Percentiles rank a stretch among this genome's conserved stretches.
phyloP scores from a whole-genome alignment of 2,888 invertebrate genomes.

The Coremacera marginata region DNA sequence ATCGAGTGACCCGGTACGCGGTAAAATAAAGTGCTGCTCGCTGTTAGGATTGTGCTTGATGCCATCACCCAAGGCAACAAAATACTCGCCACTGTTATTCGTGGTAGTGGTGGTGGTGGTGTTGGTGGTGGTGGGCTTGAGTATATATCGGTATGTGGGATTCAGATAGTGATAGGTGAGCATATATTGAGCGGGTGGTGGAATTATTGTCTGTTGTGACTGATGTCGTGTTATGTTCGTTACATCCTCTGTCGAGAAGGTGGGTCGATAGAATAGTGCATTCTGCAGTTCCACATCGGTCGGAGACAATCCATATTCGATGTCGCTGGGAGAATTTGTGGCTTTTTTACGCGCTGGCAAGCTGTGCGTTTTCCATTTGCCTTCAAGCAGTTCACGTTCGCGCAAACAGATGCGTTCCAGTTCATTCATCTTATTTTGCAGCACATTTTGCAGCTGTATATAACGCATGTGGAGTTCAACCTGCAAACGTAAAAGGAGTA shows the following conservation, averaged over 20 bases:
- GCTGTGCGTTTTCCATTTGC: slow-evolving; percentile 92
- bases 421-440: slow-evolving; percentile 88
- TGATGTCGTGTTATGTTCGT: slow-evolving; percentile 68
- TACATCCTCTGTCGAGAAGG: slow-evolving; percentile 85
- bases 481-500: slow-evolving; percentile 46
- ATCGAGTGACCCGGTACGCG: slow-evolving; percentile 71
- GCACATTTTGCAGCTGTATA: slow-evolving; percentile 86
- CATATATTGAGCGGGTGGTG: slow-evolving; percentile 70
- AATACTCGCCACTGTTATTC: slow-evolving; percentile 78
- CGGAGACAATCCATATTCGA: slow-evolving; percentile 70
- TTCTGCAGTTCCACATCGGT: slow-evolving; percentile 62
- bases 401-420: slow-evolving; percentile 84
- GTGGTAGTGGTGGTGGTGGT: slow-evolving; percentile 75
- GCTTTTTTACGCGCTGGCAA: slow-evolving; percentile 87
- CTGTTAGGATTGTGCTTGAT: slow-evolving; percentile 71
- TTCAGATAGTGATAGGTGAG: slow-evolving; percentile 80
- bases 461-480: slow-evolving; percentile 93
- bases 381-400: slow-evolving; percentile 85
- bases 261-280: slow-evolving; percentile 78
- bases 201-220: slow-evolving; percentile 66
- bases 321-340: slow-evolving; percentile 73
- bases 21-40: slow-evolving; percentile 79
- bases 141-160: slow-evolving; percentile 79
- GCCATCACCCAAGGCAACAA: slow-evolving; percentile 75
- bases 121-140: slow-evolving; percentile 75